phyloP scores from a whole-genome alignment of 2,113 vertebrate species.

The Salvelinus alpinus region DNA sequence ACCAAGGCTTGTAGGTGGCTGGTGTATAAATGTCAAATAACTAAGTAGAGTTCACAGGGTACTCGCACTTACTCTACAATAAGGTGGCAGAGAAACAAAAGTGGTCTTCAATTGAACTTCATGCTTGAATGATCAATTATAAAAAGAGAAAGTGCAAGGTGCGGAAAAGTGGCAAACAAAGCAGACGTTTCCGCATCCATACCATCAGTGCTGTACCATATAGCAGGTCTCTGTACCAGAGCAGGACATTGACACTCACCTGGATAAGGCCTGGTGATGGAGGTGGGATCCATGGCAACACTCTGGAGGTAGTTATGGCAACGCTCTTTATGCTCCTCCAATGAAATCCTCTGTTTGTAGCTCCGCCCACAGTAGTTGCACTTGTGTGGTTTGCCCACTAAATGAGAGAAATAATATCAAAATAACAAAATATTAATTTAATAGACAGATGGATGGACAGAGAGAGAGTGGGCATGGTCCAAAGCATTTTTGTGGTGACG shows the following conservation, averaged over 20 bases:
- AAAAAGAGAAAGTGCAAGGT: no score
- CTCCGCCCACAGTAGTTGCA: constrained; percentile 98
- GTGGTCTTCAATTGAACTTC: no score
- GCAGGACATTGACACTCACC: constrained; percentile 66
- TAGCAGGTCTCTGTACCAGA: constrained; percentile 1
- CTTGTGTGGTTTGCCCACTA: constrained; percentile 99
- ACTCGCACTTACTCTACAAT: neutral
- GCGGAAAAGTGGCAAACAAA: neutral
- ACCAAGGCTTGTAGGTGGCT: neutral
- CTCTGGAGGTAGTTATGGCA: constrained; percentile 97
- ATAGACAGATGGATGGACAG: constrained; percentile 38
- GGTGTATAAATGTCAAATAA: no score
- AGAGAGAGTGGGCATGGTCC: constrained; percentile 21
- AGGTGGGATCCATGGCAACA: constrained; percentile 81
- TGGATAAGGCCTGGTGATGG: constrained; percentile 84
- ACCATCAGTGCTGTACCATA: neutral
- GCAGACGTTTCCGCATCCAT: neutral
- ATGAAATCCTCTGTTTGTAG: constrained; percentile 96
- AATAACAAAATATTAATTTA: constrained; percentile 44
- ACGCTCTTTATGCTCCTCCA: constrained; percentile 98
- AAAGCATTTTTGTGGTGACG: constrained; percentile 26
- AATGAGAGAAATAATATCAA: constrained; percentile 57
- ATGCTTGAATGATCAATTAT: no score
- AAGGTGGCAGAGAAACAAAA: no score
- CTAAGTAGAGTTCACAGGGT: neutral